Evolutionary conservation across 92 coral and sea anemone genomes (phyloP).

Genomic region (Desmophyllum pertusum): DNA sequence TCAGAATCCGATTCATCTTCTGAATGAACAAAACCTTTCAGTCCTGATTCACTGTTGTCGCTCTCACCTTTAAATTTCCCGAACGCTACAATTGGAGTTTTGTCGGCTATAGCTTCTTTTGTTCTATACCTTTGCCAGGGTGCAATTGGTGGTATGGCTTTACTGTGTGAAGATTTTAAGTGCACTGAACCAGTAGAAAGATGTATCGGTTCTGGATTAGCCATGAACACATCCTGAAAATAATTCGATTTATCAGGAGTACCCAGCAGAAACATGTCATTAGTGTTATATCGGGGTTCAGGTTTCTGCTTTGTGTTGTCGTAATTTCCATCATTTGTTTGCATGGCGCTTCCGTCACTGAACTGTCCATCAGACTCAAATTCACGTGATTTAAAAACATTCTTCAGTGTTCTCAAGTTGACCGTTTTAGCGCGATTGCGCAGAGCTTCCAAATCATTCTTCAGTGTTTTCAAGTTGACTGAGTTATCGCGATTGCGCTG

Average conservation of each 20-base stretch:
- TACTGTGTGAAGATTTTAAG: background rate
- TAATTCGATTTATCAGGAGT: background rate
- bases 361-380: background rate
- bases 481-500: background rate
- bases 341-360: background rate
- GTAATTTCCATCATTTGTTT: background rate
- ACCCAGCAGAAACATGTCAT: constrained; percentile 16
- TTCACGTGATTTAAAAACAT: background rate
- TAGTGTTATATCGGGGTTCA: background rate
- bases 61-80: background rate
- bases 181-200: constrained; percentile 15
- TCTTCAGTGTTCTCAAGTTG: background rate
- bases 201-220: background rate
- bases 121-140: background rate
- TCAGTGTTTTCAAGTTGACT: background rate
- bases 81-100: background rate
- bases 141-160: background rate
- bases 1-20: background rate
- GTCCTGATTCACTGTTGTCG: background rate
- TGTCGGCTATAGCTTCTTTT: background rate
- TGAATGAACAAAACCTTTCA: background rate
- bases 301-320: background rate
- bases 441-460: background rate
- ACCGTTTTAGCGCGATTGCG: background rate
- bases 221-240: constrained; percentile 5